Evolutionary conservation across 2,888 invertebrate genomes (phyloP).

Genomic region (Megastigmus dorsalis): DNA sequence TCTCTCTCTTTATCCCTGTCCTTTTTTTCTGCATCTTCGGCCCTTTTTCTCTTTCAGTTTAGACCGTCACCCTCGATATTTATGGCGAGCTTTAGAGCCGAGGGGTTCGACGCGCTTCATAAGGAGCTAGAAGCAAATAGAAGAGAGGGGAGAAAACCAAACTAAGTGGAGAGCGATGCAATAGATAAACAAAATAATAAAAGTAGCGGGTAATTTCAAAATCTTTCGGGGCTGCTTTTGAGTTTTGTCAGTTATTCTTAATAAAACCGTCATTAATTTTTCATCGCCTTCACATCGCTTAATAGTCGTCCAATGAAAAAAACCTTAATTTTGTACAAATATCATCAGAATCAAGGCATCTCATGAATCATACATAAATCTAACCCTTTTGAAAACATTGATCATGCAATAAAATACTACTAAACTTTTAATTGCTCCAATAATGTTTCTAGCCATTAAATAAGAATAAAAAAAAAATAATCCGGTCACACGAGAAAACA

Average conservation of each 20-base stretch:
- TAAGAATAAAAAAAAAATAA: background rate
- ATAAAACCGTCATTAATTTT: no score
- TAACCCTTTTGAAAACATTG: background rate
- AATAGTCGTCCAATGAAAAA: no score
- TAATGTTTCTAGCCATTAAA: no score
- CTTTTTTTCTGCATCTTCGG: conserved; percentile 35
- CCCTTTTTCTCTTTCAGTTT: conserved; percentile 46
- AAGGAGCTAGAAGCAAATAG: conserved; percentile 44
- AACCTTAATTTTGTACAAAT: no score
- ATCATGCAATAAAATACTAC: background rate
- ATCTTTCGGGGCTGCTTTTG: conserved; percentile 13
- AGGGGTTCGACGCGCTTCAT: conserved; percentile 38
- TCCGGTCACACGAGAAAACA: background rate
- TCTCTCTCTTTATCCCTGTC: conserved; percentile 29
- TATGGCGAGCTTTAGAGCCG: conserved; percentile 70
- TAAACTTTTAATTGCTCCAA: no score
- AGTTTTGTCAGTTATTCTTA: background rate
- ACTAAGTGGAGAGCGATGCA: conserved; percentile 38
- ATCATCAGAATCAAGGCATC: no score
- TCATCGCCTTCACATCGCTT: no score
- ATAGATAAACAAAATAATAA: conserved; percentile 24
- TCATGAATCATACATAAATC: no score
- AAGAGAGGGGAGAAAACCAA: conserved; percentile 52
- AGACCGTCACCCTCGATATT: conserved; percentile 70
- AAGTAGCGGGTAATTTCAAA: no score